phyloP scores from a whole-genome alignment of 2,888 invertebrate species.

The Drosophila villosipedis region DNA sequence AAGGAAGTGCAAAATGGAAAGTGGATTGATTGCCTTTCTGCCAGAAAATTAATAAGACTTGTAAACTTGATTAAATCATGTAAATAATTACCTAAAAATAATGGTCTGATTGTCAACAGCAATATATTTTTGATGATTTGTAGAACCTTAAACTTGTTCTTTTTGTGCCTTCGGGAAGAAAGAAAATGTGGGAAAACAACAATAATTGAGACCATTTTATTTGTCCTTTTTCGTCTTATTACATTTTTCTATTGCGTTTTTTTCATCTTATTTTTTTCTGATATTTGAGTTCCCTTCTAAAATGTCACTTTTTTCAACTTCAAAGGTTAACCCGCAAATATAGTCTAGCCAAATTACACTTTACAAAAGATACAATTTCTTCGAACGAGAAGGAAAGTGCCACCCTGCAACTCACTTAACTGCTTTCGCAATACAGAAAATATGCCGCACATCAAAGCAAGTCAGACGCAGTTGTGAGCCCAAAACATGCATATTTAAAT shows the following conservation, averaged over 20 bases:
- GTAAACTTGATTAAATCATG: too few relatives aligned
- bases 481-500: conserved; percentile 39
- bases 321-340: conserved; percentile 37
- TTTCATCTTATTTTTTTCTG: background rate
- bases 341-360: conserved; percentile 45
- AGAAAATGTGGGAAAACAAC: background rate
- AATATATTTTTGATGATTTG: background rate
- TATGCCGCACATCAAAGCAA: conserved; percentile 51
- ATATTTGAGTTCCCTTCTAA: conserved; percentile 29
- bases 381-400: conserved; percentile 10
- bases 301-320: conserved; percentile 47
- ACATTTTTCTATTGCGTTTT: conserved; percentile 4
- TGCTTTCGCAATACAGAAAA: conserved; percentile 14
- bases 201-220: background rate
- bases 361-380: conserved; percentile 35
- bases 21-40: too few relatives aligned
- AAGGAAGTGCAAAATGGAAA: background rate
- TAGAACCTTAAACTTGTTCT: background rate
- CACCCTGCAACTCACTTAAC: background rate
- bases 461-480: conserved; percentile 15
- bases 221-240: background rate
- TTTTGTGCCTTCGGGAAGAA: background rate
- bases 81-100: too few relatives aligned
- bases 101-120: background rate
- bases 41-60: too few relatives aligned